Evolutionary conservation across 2,797 vertebrate species (phyloP), one percentile per base, ranked within the genome.

Genomic region (Semotilus atromaculatus): DNA sequence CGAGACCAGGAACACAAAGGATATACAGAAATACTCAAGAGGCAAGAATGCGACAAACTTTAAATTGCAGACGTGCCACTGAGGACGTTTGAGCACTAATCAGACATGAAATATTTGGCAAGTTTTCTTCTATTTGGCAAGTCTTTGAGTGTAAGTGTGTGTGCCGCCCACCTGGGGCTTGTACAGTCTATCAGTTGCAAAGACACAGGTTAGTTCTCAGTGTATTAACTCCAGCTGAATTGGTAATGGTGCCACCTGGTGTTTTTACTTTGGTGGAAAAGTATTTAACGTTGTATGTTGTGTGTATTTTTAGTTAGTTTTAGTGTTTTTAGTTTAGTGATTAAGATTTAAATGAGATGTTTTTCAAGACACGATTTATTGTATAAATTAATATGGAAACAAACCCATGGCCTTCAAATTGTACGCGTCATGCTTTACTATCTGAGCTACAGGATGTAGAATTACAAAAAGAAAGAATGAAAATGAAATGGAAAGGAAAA

Each of bases 231-330:
- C 80, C 66, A 85, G 67, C 85, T 64, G 77, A 87, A 89, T 89
- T 87, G 82, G 81, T 86, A 86, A 89, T 84, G 83, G 88, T 89
- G 86, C 88, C 88, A 89, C 88, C 88, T 89, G 88, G 83, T 89
- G 88, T 86, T 86, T 87, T 85, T 85, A 62, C 81, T 62, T 64
- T 38, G 66, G 66, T 72, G 51, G 55, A 76, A 64, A 70, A 64
- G 70, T 81, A 90, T 82, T 77, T 86, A 29, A 80, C 66, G 74
- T 43, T 82, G 70, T 81, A 80, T 38, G 36, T 78, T 78, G 66
- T 87, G 77, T 82, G 84, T 58, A 76, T 89, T 77, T 88, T 84
- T n/a, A n/a, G n/a, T n/a, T n/a, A n/a, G n/a, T n/a, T n/a, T n/a
- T n/a, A n/a, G n/a, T n/a, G n/a, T n/a, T n/a, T n/a, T n/a, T n/a